A percentile compares a stretch with the other conserved stretches of the same genome.
Evolutionary conservation across 2,797 vertebrate species (phyloP).

Genomic region (Karalla daura): DNA sequence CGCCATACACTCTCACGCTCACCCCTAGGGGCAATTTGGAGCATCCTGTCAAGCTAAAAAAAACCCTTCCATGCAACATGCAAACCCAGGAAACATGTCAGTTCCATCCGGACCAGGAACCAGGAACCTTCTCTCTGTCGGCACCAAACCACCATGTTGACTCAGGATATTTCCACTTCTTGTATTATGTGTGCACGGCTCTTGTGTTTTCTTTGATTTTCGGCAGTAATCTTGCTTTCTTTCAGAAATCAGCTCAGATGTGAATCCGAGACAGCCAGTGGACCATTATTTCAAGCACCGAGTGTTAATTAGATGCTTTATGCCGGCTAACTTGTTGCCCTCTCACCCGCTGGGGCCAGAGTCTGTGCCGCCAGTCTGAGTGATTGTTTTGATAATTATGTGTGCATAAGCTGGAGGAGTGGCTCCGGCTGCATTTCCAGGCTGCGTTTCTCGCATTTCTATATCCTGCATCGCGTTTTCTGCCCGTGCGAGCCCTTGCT

Average conservation of each 20-base stretch:
- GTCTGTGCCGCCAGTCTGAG: constrained; percentile 40
- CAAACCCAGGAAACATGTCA: too few relatives aligned
- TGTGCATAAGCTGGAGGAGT: constrained; percentile 44
- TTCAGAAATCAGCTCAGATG: neutral
- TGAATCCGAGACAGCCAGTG: constrained; percentile 25
- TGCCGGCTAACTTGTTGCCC: constrained; percentile 52
- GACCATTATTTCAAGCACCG: constrained; percentile 49
- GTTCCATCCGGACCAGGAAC: too few relatives aligned
- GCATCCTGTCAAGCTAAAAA: too few relatives aligned
- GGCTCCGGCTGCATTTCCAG: constrained; percentile 40
- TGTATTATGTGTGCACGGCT: too few relatives aligned
- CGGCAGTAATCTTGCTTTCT: neutral
- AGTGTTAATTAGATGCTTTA: constrained; percentile 64
- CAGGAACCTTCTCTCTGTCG: too few relatives aligned
- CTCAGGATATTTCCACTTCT: neutral
- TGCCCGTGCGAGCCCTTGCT: constrained; percentile 10
- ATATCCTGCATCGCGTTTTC: constrained; percentile 34
- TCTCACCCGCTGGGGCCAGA: constrained; percentile 57
- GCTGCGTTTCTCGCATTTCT: constrained; percentile 43
- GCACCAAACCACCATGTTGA: too few relatives aligned
- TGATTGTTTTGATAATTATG: constrained; percentile 65
- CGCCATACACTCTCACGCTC: too few relatives aligned
- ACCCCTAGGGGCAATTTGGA: too few relatives aligned
- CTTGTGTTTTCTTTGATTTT: constrained; percentile 6
- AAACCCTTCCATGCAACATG: too few relatives aligned